Percentiles rank a stretch among this genome's conserved stretches.
phyloP scores from a whole-genome alignment of 2,888 invertebrate genomes.

The Quadroppia sp. region DNA sequence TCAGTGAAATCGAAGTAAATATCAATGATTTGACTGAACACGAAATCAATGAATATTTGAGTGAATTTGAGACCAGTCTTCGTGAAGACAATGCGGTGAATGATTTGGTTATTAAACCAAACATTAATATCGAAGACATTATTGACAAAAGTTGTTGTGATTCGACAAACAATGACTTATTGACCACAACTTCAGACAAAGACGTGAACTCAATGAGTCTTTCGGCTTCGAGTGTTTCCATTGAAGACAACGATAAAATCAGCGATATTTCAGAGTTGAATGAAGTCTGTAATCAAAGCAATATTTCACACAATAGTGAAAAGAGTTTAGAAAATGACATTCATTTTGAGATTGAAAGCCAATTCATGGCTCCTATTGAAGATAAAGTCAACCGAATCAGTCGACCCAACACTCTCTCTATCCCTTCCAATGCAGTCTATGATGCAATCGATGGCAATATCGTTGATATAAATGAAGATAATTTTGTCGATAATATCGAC shows the following conservation, averaged over 20 bases:
- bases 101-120: neutral
- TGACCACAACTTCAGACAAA: neutral
- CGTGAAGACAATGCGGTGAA: neutral
- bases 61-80: slow-evolving; percentile 15
- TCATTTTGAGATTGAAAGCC: neutral
- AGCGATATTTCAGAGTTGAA: slow-evolving; percentile 3
- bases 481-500: neutral
- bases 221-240: slow-evolving; percentile 20
- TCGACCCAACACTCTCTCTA: slow-evolving; percentile 16
- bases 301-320: neutral
- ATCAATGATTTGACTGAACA: slow-evolving; percentile 33
- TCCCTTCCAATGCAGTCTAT: neutral
- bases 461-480: neutral
- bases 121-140: neutral
- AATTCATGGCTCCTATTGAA: neutral
- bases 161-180: neutral
- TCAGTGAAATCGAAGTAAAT: slow-evolving; percentile 8
- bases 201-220: slow-evolving; percentile 5
- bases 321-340: neutral
- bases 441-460: neutral
- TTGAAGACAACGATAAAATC: slow-evolving; percentile 2
- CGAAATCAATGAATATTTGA: slow-evolving; percentile 30
- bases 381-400: neutral
- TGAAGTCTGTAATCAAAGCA: neutral
- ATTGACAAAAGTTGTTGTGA: neutral